phyloP scores from a whole-genome alignment of 2,888 invertebrate species.

The Teinopalpus imperialis region DNA sequence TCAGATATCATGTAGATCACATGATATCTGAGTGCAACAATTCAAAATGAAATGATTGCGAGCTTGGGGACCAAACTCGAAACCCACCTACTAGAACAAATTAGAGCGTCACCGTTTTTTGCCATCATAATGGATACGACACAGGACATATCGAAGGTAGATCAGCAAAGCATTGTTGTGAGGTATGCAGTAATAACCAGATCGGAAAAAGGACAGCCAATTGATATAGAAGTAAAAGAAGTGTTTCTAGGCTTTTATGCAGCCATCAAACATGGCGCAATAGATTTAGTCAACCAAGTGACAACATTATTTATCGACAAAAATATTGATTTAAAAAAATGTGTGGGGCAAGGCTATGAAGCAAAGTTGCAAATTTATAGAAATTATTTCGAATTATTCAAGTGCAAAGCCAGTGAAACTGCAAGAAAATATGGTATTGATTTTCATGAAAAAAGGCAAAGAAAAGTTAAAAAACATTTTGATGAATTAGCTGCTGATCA shows the following conservation, averaged over 20 bases:
- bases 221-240: slow-evolving; percentile 34
- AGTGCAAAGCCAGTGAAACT: slow-evolving; percentile 37
- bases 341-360: slow-evolving; percentile 37
- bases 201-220: slow-evolving; percentile 30
- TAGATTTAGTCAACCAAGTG: slow-evolving; percentile 36
- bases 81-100: background rate
- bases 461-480: slow-evolving; percentile 35
- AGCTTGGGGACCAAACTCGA: background rate
- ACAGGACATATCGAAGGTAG: background rate
- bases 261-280: slow-evolving; percentile 33
- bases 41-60: background rate
- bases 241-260: slow-evolving; percentile 29
- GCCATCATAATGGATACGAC: background rate
- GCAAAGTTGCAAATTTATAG: too few species aligned
- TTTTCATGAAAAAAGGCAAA: too few species aligned
- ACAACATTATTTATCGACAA: too few species aligned
- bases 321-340: slow-evolving; percentile 28
- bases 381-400: slow-evolving; percentile 34
- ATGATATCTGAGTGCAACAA: background rate
- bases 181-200: slow-evolving; percentile 25
- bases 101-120: background rate
- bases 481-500: slow-evolving; percentile 32
- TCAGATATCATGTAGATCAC: too few species aligned
- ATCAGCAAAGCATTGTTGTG: background rate
- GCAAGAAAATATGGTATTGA: slow-evolving; percentile 32